Base-by-base conservation (phyloP, 2,888 invertebrate genomes). In the Tenthredo livida region DNA sequence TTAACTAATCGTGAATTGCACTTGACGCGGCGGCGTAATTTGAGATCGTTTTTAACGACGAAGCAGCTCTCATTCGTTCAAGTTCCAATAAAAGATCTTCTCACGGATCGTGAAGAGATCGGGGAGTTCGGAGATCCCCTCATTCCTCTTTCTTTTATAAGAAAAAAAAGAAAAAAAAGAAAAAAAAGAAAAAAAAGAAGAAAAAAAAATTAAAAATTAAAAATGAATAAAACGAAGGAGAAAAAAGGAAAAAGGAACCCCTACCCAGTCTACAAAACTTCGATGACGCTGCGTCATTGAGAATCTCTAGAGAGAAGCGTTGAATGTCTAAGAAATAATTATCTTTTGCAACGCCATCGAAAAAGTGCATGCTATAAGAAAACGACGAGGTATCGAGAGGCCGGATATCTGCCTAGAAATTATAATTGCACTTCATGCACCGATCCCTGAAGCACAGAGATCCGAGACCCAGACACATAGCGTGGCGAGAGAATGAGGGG, bases 271-370 rank as follows among this genome's bases (percentile, higher is more conserved):
- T 43, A 40, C 40, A 33, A 77, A n/a, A 80, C 21, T 61, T 61
- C 37, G 58, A 61, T 80, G 80, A 61, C 40, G 61, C 58, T 4
- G 40, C 37, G 40, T 80, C 80, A 61, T 80, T 40, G 80, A 61
- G 1, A 61, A 61, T 80, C 40, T 58, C 61, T 37, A 7, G 37
- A 80, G 61, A 37, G 29, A 50, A 29, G 54, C 12, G 77, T 50
- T 61, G 29, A 58, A 78, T 75, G 86, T 29, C 85, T 84, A 65
- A 88, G 89, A 88, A 89, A 88, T 90, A 90, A 90, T 91, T 89
- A 90, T 89, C 89, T 86, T 84, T 84, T 86, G 90, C 90, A 86
- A 85, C 89, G 90, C 91, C 91, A 91, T 92, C 91, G 87, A 89
- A 91, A 91, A 91, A 89, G 89, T 88, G 88, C 67, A 67, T 12